Conservation (phyloP, 1,140 invertebrate species). For the Chelonus insularis region DNA sequence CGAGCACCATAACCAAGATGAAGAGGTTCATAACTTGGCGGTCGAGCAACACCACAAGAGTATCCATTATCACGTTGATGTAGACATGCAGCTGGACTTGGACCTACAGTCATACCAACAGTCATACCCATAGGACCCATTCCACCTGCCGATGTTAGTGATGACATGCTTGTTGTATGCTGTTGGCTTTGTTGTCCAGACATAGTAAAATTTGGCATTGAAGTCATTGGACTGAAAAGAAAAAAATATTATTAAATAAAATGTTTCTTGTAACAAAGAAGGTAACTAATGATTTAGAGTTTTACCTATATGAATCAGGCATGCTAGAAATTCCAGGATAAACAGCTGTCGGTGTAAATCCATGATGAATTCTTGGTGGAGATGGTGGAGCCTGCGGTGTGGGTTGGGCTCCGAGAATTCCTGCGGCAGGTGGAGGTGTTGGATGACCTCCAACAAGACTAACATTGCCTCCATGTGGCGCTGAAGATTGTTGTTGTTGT, state of each 20-base stretch:
- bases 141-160: conserved; percentile 51
- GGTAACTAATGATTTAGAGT: neutral
- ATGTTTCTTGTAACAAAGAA: neutral
- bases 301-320: conserved; percentile 68
- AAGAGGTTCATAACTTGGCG: conserved; percentile 68
- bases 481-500: conserved; percentile 44
- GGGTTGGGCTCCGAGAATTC: conserved; percentile 47
- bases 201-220: conserved; percentile 64
- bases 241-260: neutral
- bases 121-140: conserved; percentile 61
- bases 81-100: conserved; percentile 66
- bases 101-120: conserved; percentile 59
- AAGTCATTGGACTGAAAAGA: conserved; percentile 60
- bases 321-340: conserved; percentile 60
- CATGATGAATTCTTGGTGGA: conserved; percentile 56
- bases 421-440: conserved; percentile 57
- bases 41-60: conserved; percentile 66
- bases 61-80: conserved; percentile 70
- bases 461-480: conserved; percentile 38
- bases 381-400: conserved; percentile 53
- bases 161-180: conserved; percentile 52
- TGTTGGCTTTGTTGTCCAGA: conserved; percentile 49
- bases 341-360: conserved; percentile 53
- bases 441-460: conserved; percentile 59
- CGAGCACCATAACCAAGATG: conserved; percentile 69